These are phyloP conservation scores for Tapirus indicus DNA, from an alignment of 2,797 vertebrate genomes.

Conservation along the genomic window DNA sequence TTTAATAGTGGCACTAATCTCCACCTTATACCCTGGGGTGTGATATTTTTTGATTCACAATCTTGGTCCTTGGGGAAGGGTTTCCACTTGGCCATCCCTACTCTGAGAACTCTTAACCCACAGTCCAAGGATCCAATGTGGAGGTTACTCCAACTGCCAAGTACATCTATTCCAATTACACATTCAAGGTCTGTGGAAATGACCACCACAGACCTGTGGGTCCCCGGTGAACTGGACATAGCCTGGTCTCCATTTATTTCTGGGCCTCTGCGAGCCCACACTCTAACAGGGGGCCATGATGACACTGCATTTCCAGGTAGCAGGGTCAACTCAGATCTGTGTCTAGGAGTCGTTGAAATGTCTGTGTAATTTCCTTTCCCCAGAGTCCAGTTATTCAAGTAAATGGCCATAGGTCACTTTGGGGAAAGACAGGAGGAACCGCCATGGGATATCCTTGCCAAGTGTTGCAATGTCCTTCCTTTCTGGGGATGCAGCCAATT, in stretches of 20 bases:
- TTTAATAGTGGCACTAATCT: background rate
- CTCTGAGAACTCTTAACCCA: background rate
- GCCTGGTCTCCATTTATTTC: background rate
- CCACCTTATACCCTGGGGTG: background rate
- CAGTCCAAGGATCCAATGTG: background rate
- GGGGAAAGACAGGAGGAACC: background rate
- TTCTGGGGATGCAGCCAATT: background rate
- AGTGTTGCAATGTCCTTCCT: background rate
- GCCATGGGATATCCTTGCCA: background rate
- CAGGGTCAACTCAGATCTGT: background rate
- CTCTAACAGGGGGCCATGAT: too few relatives aligned
- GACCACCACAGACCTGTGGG: background rate
- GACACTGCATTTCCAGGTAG: background rate
- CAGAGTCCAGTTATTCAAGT: background rate
- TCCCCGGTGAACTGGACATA: background rate
- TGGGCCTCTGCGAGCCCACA: background rate
- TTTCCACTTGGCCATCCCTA: background rate
- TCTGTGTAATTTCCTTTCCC: background rate
- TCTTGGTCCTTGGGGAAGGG: background rate
- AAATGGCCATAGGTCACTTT: background rate
- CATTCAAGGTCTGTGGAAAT: background rate
- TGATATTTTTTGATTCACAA: background rate
- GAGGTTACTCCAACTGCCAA: background rate
- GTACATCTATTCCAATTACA: background rate
- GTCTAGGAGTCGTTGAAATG: background rate